Evolutionary conservation across 2,888 invertebrate species (phyloP), one percentile per base, ranked within the genome.

Genomic region (Mactromeris polynyma): DNA sequence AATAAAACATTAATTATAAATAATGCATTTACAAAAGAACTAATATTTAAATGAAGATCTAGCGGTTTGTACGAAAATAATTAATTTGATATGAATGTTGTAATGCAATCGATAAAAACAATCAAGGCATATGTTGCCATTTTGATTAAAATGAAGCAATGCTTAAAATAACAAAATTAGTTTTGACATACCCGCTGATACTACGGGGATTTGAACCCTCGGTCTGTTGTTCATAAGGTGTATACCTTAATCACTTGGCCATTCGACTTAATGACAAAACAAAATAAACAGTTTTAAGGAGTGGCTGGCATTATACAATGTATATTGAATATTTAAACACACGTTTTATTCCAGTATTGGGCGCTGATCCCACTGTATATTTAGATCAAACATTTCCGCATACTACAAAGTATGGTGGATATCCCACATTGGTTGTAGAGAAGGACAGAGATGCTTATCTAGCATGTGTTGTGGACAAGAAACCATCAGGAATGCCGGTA

Each of bases 291-390:
- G 6, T 9, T 6, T 42, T 42, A 42, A 9, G 42, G 42, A 6
- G 14, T 42, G 6, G 11, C 21, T 2, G 14, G 21, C 51, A 19
- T 51, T 11, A 2, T 2, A 51, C 6, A 54, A 4, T 21, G 19
- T 21, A n/a, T 21, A 21, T 2, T 6, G 54, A 54, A 54, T 54
- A n/a, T n/a, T n/a, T 1, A 19, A 9, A 6, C 4, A 21, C 19
- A 19, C 21, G 26, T 64, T 64, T 33, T 81, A 19, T 90, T 93
- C 21, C 91, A 95, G 95, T 93, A 21, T 51, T 82, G 79, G 85
- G 91, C 81, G 95, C 94, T 82, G 96, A 96, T 88, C 96, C 96
- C 7, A 94, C 90, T 19, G 94, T 96, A 2, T 91, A 79, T 0
- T 96, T 96, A 33, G 91, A 92, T 2, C 93, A 94, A 26, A 95